Evolutionary conservation across 1,140 invertebrate genomes (phyloP).

Genomic region (Drosophila nigromelanica): DNA sequence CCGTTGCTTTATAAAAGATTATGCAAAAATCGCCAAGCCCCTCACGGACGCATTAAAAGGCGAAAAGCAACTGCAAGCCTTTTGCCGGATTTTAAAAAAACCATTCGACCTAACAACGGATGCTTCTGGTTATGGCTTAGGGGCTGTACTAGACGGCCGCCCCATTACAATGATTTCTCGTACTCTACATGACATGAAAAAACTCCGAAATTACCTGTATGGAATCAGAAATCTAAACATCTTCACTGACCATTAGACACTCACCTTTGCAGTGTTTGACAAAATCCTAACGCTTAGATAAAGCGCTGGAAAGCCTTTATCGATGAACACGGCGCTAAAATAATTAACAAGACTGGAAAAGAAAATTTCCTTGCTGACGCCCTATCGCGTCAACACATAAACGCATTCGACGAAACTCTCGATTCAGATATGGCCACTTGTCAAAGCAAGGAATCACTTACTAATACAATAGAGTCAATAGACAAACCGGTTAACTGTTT

Average conservation of each 20-base stretch:
- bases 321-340: constrained; percentile 29
- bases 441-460: not conserved
- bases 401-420: not conserved
- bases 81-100: not conserved
- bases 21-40: not conserved
- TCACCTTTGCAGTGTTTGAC: too few species aligned
- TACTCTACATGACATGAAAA: constrained; percentile 11
- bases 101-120: too few species aligned
- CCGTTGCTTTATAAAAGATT: not conserved
- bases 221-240: constrained; percentile 10
- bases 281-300: too few species aligned
- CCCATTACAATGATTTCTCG: constrained; percentile 30
- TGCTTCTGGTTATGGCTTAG: not conserved
- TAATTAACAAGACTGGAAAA: constrained; percentile 36
- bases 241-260: constrained; percentile 26
- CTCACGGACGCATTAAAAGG: not conserved
- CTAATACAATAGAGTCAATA: constrained; percentile 7
- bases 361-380: constrained; percentile 25
- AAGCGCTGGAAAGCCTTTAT: constrained; percentile 25
- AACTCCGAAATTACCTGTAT: constrained; percentile 25
- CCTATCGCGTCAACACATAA: constrained; percentile 18
- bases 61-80: not conserved
- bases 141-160: constrained; percentile 12
- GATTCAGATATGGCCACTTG: not conserved
- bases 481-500: constrained; percentile 34